Percentiles rank a stretch among this genome's conserved stretches.
phyloP scores from a whole-genome alignment of 2,888 invertebrate genomes.

The Eupithecia pulchellata region DNA sequence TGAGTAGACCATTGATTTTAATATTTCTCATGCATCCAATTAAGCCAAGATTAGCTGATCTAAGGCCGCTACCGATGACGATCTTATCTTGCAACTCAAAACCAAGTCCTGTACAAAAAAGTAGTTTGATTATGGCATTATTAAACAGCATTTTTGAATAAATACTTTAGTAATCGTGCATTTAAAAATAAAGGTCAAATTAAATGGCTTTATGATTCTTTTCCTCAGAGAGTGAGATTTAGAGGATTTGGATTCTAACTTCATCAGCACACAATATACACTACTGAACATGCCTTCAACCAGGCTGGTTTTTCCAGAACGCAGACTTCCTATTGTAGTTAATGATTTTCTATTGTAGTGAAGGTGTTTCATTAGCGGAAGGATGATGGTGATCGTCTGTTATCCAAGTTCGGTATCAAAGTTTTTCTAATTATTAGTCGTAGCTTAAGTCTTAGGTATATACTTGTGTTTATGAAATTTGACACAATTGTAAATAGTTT shows the following conservation, averaged over 20 bases:
- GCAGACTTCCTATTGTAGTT: too few relatives aligned
- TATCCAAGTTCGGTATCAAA: too few relatives aligned
- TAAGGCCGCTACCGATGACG: slow-evolving; percentile 92
- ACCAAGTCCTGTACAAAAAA: slow-evolving; percentile 74
- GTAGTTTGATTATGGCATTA: slow-evolving; percentile 12
- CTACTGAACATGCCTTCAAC: background rate
- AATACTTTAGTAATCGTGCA: slow-evolving; percentile 5
- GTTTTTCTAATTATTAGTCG: too few relatives aligned
- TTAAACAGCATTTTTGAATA: slow-evolving; percentile 6
- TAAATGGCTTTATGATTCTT: slow-evolving; percentile 5
- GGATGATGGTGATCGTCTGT: too few relatives aligned
- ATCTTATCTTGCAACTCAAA: slow-evolving; percentile 89
- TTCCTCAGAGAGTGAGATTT: background rate
- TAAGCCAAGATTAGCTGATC: slow-evolving; percentile 90
- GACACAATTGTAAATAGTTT: too few relatives aligned
- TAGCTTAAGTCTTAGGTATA: too few relatives aligned
- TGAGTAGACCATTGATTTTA: slow-evolving; percentile 91
- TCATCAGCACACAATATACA: background rate
- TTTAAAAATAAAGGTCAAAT: slow-evolving; percentile 17
- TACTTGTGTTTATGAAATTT: too few relatives aligned
- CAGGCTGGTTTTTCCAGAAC: background rate
- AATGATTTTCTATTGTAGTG: too few relatives aligned
- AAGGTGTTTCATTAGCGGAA: too few relatives aligned
- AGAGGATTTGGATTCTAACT: background rate
- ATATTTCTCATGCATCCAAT: slow-evolving; percentile 97